These are phyloP conservation scores for Nematolebias whitei DNA, from an alignment of 2,113 vertebrate species.

Conservation along the genomic window DNA sequence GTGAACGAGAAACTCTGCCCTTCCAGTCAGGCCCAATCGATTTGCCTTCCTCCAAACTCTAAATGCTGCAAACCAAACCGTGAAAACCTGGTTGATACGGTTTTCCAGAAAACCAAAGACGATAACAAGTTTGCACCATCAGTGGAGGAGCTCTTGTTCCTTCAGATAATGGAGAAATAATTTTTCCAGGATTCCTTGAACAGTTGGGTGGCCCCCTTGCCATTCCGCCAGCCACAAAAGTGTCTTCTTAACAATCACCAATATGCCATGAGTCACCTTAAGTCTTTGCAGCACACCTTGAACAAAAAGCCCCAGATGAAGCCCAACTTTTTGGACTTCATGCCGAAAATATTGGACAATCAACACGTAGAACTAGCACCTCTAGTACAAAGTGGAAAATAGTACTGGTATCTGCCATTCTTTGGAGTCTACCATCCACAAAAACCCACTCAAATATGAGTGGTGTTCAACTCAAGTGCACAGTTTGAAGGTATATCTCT, in stretches of 20 bases:
- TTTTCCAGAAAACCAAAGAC: background rate
- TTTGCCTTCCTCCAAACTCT: background rate
- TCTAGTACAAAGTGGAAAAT: background rate
- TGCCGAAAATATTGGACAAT: too few species aligned
- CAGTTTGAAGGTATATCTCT: background rate
- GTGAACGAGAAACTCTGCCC: background rate
- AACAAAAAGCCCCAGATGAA: too few species aligned
- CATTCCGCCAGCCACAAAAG: background rate
- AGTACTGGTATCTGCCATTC: background rate
- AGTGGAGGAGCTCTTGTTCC: constrained; percentile 8
- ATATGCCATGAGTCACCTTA: too few species aligned
- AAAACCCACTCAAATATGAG: background rate
- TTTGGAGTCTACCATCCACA: background rate
- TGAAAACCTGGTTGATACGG: background rate
- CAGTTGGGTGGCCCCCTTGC: background rate
- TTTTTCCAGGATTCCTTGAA: constrained; percentile 7
- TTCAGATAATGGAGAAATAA: constrained; percentile 36
- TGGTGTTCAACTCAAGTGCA: background rate
- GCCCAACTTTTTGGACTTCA: too few species aligned
- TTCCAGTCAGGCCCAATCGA: background rate
- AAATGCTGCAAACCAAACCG: background rate
- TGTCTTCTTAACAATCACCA: background rate
- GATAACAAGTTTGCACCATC: constrained; percentile 28
- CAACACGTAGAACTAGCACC: too few species aligned
- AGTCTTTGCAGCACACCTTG: too few species aligned